Base-by-base conservation (phyloP, 2,797 vertebrate species). In the Cacajao melanocephalus region DNA sequence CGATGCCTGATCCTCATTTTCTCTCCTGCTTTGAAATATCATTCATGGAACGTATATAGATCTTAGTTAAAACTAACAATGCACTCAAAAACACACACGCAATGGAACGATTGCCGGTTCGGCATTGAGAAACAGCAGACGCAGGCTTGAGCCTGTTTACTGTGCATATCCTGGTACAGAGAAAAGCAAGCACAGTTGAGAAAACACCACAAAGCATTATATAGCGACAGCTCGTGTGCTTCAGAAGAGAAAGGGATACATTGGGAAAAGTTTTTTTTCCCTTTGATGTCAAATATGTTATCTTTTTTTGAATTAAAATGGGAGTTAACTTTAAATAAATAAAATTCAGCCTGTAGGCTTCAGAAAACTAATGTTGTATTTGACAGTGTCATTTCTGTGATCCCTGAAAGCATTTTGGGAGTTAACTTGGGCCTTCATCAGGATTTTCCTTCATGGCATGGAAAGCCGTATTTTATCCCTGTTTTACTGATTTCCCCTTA, bases 261-360 rank as follows among this genome's bases (percentile, higher is more conserved):
- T 98, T 98, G 98, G 95, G 97, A 98, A 98, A 98, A 98, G 97
- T 98, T 98, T 98, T 94, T 97, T 97, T 48, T 41, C 88, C 82
- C 97, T 98, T 98, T 98, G 98, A 98, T 98, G 98, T 98, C 98
- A 98, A 98, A 97, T 98, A 97, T 83, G 94, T 97, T 97, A 96
- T 98, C 98, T 97, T 97, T 98, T 98, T 98, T 98, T 97, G 97
- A 98, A 98, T 99, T 98, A 98, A 98, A 98, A 98, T 98, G 98
- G 97, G 98, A 98, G 97, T 98, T 98, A 98, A 98, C 98, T 98
- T 98, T 98, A 98, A 99, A 99, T 98, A 99, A 99, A 99, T 98
- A 99, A 98, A 98, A 98, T 98, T 98, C 98, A 97, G 98, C 98
- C 98, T 98, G 94, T 93, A 98, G 98, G 96, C 98, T 98, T 99